A percentile compares a stretch with the other conserved stretches of the same genome.
Conservation (phyloP, 2,113 vertebrate species). For the Forbesichthys papilliferus region DNA sequence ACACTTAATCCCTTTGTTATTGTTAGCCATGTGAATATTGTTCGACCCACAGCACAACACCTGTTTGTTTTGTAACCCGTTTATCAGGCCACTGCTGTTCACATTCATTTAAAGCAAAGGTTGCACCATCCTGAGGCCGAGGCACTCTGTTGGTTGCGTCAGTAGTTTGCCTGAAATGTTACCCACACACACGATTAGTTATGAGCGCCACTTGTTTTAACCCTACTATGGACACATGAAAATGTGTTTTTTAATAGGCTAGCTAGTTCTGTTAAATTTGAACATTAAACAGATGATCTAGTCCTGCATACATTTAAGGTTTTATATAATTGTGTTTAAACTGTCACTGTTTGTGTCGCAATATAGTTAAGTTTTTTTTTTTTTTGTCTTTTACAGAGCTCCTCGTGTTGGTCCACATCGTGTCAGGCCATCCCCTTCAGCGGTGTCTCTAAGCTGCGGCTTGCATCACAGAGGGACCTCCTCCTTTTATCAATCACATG, state of each 20-base stretch:
- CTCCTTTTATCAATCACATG: slow-evolving; percentile 22
- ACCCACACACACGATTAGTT: not conserved
- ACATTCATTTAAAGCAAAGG: too few relatives aligned
- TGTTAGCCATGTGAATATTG: too few relatives aligned
- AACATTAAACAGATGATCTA: not conserved
- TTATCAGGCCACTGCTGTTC: too few relatives aligned
- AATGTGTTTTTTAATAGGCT: too few relatives aligned
- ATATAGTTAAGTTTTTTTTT: slow-evolving; percentile 15
- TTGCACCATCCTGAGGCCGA: too few relatives aligned
- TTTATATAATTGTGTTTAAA: slow-evolving; percentile 18
- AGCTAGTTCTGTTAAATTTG: too few relatives aligned
- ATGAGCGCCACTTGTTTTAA: not conserved
- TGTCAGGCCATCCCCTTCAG: slow-evolving; percentile 3
- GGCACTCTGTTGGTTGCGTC: too few relatives aligned
- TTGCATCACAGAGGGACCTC: slow-evolving; percentile 39
- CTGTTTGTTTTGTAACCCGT: too few relatives aligned
- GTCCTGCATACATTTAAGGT: too few relatives aligned
- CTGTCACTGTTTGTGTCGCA: slow-evolving; percentile 27
- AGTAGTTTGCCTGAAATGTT: too few relatives aligned
- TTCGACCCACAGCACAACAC: too few relatives aligned
- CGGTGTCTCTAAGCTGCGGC: slow-evolving; percentile 14
- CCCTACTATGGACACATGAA: not conserved
- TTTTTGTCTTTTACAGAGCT: slow-evolving; percentile 55
- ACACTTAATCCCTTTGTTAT: too few relatives aligned
- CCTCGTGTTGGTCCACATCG: slow-evolving; percentile 17